phyloP scores from a whole-genome alignment of 1,140 invertebrate species.

The Drosophila sturtevanti region DNA sequence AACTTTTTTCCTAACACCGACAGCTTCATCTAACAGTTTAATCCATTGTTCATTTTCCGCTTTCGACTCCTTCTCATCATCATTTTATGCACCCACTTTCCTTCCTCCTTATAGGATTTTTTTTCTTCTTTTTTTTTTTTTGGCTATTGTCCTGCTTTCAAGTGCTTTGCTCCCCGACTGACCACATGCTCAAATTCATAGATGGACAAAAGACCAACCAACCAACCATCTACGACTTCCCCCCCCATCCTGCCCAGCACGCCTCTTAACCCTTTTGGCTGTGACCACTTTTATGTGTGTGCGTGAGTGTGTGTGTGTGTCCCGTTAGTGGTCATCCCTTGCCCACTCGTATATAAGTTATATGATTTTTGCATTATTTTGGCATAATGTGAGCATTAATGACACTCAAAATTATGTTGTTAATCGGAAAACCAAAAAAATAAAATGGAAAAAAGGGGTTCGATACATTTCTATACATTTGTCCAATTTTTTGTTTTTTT shows the following conservation, averaged over 20 bases:
- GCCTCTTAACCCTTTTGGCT: constrained; percentile 60
- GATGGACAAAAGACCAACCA: constrained; percentile 42
- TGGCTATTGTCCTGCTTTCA: constrained; percentile 38
- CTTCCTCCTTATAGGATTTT: background rate
- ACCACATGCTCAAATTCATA: constrained; percentile 70
- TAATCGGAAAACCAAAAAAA: constrained; percentile 48
- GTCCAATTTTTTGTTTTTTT: background rate
- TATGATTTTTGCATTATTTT: constrained; percentile 80
- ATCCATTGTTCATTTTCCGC: constrained; percentile 22
- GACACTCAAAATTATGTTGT: constrained; percentile 78
- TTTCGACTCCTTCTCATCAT: background rate
- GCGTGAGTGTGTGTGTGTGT: constrained; percentile 11
- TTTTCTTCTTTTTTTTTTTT: constrained; percentile 5
- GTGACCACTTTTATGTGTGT: constrained; percentile 66
- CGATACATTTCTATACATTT: constrained; percentile 11
- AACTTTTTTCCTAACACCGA: constrained; percentile 20
- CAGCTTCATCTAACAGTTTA: constrained; percentile 23
- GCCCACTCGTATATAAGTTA: constrained; percentile 52
- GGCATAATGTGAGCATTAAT: constrained; percentile 78
- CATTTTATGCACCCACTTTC: background rate
- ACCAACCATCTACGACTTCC: constrained; percentile 28
- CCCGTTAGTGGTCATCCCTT: constrained; percentile 64
- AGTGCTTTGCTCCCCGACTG: constrained; percentile 51
- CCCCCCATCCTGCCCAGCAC: constrained; percentile 36
- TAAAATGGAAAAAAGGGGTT: background rate